Percentiles rank a stretch among this genome's conserved stretches.
These are phyloP conservation scores for Halocynthia aurantium DNA, from an alignment of 23 tunicate species.

Conservation along the genomic window DNA sequence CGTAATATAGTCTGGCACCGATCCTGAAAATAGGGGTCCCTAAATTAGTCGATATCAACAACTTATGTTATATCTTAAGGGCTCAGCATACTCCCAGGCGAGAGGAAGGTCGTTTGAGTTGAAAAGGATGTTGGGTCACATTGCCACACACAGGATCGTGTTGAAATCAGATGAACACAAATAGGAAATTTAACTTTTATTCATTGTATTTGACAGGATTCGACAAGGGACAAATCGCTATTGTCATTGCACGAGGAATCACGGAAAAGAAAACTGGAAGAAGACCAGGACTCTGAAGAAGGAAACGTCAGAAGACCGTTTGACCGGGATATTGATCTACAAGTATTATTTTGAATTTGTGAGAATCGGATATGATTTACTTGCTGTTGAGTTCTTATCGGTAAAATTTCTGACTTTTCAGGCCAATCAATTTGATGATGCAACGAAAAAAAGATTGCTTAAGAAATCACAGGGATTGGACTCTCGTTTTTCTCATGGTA, in stretches of 20 bases:
- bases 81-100: neutral
- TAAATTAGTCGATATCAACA: too few relatives aligned
- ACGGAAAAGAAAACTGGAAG: slow-evolving; percentile 68
- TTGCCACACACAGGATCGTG: too few relatives aligned
- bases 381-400: neutral
- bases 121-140: too few relatives aligned
- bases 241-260: slow-evolving; percentile 78
- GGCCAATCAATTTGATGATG: slow-evolving; percentile 71
- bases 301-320: slow-evolving; percentile 76
- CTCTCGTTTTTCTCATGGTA: slow-evolving; percentile 74
- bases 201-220: slow-evolving; percentile 2
- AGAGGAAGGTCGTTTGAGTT: neutral
- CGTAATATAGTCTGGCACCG: too few relatives aligned
- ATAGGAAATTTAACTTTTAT: neutral
- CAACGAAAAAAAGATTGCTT: slow-evolving; percentile 76
- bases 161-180: slow-evolving; percentile 1
- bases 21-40: too few relatives aligned
- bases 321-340: slow-evolving; percentile 80
- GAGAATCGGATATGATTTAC: neutral
- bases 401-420: neutral
- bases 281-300: slow-evolving; percentile 45
- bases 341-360: slow-evolving; percentile 20
- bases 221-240: slow-evolving; percentile 45
- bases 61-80: too few relatives aligned
- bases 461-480: slow-evolving; percentile 59